Base-by-base conservation (phyloP, 2,888 invertebrate genomes). In the Schizaphis graminum region DNA sequence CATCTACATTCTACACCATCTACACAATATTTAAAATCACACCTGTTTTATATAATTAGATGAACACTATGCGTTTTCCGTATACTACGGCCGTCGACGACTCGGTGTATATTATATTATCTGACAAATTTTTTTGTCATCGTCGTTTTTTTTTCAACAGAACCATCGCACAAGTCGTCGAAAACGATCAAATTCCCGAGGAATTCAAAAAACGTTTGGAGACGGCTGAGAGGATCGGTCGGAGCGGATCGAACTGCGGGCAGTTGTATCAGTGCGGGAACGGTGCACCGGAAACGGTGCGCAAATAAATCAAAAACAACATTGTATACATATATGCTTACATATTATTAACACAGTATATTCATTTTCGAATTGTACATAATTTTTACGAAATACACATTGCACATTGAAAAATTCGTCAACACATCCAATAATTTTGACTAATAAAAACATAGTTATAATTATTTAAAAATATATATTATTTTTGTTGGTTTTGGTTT, bases 361-460 rank as follows among this genome's bases (percentile, higher is more conserved):
- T 91, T 94, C 89, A 84, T 84, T 93, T 93, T 85, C 41, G 53
- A 86, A 94, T 94, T 94, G 94, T 94, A 94, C 94, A 94, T 91
- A 67, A 85, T 90, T 93, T 91, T 91, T 87, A 91, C 28, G 84
- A 87, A 90, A 94, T 94, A 94, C 91, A 91, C 93, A 93, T 94
- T 94, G 94, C 91, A 91, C 94, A 94, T 94, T 94, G 90, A 91
- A 91, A 94, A 94, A 94, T 94, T 94, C 94, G 94, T 94, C 86
- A 85, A 94, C 90, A 94, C 94, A 94, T 94, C 90, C 94, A 86
- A 86, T 94, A 91, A 87, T 94, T 94, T 94, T 67, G 91, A 94
- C 94, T 94, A 94, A 94, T 86, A 94, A 94, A 94, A 94, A 94
- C 86, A 94, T 94, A 56, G 85, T 90, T 77, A 93, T 93, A 94